Evolutionary conservation across 2,888 invertebrate species (phyloP), one percentile per base, ranked within the genome.

Genomic region (Dasysyrphus tricinctus): DNA sequence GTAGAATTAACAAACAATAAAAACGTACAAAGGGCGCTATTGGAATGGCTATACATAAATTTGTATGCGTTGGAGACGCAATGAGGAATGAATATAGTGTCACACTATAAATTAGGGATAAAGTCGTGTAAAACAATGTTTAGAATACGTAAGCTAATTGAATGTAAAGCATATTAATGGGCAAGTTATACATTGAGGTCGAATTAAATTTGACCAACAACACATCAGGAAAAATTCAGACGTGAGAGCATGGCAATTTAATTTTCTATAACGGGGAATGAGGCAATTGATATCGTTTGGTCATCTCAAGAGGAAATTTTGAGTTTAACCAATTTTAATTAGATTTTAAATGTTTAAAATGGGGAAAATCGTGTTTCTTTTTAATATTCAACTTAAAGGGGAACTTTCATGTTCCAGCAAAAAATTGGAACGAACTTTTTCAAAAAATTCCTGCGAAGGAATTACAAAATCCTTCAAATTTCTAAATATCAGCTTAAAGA

Each of bases 91-190:
- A 49, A 29, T 54, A 39, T 39, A 39, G 69, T 69, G 54, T 54
- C 69, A 69, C 69, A 29, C 69, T 39, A 69, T 69, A 69, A 69
- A 69, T 69, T 54, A 69, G 69, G 29, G 29, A 69, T 54, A 29
- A 54, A 69, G 37, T 69, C 69, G 69, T 69, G 69, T 69, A 49
- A 69, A 39, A 24, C 47, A 29, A n/a, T 54, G 69, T 39, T 54
- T 39, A 29, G 69, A 54, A 67, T 67, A 67, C 67, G 49, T 14
- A 67, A 67, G 67, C 19, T 67, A 67, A 67, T 67, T 67, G 49
- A 34, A 67, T 67, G 67, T 67, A 49, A 67, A 5, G 47, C 67
- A 67, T 67, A 19, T 47, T 37, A 67, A 32, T 49, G 67, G 67
- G 37, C 49, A 37, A 49, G 12, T 49, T 49, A 24, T 24, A 49